These are phyloP conservation scores for Pachypeltis micranthus DNA, from an alignment of 1,140 invertebrate genomes.

Conservation along the genomic window DNA sequence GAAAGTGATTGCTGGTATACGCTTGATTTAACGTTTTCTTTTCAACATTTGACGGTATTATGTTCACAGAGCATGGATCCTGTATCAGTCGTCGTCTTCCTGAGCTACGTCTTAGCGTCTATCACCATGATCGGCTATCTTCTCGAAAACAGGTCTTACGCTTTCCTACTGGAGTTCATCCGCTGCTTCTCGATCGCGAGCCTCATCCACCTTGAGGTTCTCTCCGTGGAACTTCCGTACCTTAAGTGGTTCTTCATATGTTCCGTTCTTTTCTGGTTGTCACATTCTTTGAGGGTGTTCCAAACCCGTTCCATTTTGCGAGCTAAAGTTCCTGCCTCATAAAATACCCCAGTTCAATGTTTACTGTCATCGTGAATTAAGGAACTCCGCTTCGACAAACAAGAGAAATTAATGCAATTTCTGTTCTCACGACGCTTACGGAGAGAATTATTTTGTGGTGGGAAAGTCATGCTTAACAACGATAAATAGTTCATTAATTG, in stretches of 20 bases:
- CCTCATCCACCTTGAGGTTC: constrained; percentile 2
- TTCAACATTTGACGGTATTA: too few relatives aligned
- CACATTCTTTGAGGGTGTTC: constrained; percentile 21
- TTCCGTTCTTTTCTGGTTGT: constrained; percentile 23
- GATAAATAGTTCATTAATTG: too few relatives aligned
- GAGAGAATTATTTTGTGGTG: too few relatives aligned
- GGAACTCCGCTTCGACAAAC: too few relatives aligned
- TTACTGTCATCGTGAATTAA: too few relatives aligned
- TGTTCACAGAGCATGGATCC: constrained; percentile 45
- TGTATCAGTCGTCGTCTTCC: constrained; percentile 41
- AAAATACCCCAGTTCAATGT: too few relatives aligned
- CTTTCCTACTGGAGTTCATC: constrained; percentile 41
- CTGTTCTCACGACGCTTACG: too few relatives aligned
- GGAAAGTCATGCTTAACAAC: too few relatives aligned
- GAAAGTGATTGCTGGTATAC: too few relatives aligned
- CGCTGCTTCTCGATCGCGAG: constrained; percentile 40
- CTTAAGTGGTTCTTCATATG: constrained; percentile 21
- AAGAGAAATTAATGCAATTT: too few relatives aligned
- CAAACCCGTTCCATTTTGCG: constrained; percentile 12
- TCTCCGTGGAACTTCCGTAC: constrained; percentile 15
- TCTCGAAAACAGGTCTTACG: constrained; percentile 46
- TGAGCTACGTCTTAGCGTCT: constrained; percentile 50
- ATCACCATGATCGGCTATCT: constrained; percentile 56
- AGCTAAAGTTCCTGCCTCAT: constrained; percentile 27
- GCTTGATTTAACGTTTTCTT: too few relatives aligned